Base-by-base conservation (phyloP, 2,888 invertebrate genomes). In the Drosophila testacea region DNA sequence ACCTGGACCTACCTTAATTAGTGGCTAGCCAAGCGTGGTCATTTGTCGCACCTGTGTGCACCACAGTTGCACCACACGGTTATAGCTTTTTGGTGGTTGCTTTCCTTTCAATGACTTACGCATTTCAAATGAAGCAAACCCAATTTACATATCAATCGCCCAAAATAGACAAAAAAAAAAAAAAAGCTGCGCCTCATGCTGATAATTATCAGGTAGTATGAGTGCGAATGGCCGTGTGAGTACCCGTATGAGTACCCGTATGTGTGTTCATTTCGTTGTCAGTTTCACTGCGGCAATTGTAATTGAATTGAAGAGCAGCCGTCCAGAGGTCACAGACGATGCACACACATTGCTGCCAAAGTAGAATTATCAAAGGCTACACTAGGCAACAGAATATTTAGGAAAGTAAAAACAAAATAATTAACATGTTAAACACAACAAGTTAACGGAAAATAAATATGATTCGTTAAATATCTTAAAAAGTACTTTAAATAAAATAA, bases 131-230 rank as follows among this genome's bases (percentile, higher is more conserved):
- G 81, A 73, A 68, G 56, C 70, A 62, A 60, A 55, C 44, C 13
- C 55, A 73, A 87, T 85, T 82, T 80, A 77, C 87, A 85, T 85
- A 79, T 84, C 83, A 85, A 87, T 85, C 72, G 54, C 57, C 65
- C 70, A 66, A 68, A 54, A 13, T 28, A 39, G 2, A 39, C 13
- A 13, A 13, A 13, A 22, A 32, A 30, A 22, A 32, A 55, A 7
- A 10, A 22, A 28, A 76, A 62, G 41, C 70, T 69, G 79, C 83
- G 68, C 79, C 75, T 79, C 75, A 79, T 72, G 73, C 77, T 81
- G 69, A 77, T 77, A 78, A 78, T 80, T 83, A 83, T 81, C 84
- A 28, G 48, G 32, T 22, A 36, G 36, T 22, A 42, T 38, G 54
- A 55, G 34, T 44, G 28, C 27, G 44, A 44, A 10, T 55, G 55